A percentile compares a stretch with the other conserved stretches of the same genome.
These are phyloP conservation scores for Hormaphis cornu DNA, from an alignment of 1,140 invertebrate genomes.

Conservation along the genomic window DNA sequence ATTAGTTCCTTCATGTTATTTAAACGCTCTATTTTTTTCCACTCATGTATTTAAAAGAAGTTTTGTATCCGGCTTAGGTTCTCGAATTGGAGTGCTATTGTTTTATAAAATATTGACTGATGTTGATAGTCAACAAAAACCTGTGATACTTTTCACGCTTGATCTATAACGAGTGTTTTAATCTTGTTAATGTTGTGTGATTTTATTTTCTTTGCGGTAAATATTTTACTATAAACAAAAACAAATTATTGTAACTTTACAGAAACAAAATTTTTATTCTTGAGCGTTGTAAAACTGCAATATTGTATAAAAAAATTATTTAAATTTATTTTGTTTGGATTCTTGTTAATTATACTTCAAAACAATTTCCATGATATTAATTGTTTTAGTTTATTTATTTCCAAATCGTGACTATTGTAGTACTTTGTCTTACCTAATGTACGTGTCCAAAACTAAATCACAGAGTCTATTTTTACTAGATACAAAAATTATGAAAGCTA, in stretches of 20 bases:
- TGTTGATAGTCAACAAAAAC: constrained; percentile 20
- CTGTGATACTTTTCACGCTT: constrained; percentile 28
- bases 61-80: not conserved
- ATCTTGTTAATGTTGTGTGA: constrained; percentile 16
- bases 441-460: no score
- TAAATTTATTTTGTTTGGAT: constrained; percentile 7
- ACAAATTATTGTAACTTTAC: not conserved
- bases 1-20: not conserved
- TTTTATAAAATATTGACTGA: constrained; percentile 19
- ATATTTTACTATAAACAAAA: not conserved
- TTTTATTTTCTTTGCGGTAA: constrained; percentile 9
- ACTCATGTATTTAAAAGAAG: not conserved
- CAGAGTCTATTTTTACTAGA: no score
- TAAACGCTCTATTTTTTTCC: not conserved
- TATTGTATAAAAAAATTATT: not conserved
- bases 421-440: no score
- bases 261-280: not conserved
- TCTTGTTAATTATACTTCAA: not conserved
- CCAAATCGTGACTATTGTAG: not conserved
- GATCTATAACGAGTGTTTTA: not conserved
- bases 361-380: not conserved
- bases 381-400: constrained; percentile 8
- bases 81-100: not conserved
- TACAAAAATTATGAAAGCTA: no score
- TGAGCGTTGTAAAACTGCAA: not conserved